Evolutionary conservation across 2,888 invertebrate genomes (phyloP).

Genomic region (Synanthedon andrenaeformis): DNA sequence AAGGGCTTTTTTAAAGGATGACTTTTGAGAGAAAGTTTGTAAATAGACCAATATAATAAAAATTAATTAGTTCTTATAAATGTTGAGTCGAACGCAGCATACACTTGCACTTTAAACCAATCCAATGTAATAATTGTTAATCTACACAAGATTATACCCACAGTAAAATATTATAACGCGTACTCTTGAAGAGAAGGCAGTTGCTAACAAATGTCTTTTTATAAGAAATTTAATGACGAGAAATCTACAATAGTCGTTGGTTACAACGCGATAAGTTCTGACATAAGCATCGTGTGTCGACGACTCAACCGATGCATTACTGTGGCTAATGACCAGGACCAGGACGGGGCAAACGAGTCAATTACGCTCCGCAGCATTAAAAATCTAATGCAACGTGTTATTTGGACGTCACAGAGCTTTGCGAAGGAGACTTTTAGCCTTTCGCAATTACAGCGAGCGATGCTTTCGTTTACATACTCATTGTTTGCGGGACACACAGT

Average conservation of each 20-base stretch:
- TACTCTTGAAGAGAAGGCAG: slow-evolving; percentile 9
- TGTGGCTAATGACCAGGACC: slow-evolving; percentile 11
- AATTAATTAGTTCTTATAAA: no score
- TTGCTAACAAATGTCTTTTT: slow-evolving; percentile 4
- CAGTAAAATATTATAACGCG: no score
- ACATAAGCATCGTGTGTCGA: slow-evolving; percentile 1
- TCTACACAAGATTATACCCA: no score
- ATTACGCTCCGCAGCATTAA: slow-evolving; percentile 4
- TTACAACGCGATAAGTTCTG: not conserved
- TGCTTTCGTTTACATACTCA: slow-evolving; percentile 25
- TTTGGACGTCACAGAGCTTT: slow-evolving; percentile 3
- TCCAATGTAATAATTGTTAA: no score
- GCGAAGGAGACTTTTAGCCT: not conserved
- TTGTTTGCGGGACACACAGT: no score
- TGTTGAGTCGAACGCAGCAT: no score
- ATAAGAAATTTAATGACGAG: not conserved
- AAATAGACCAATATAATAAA: no score
- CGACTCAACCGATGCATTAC: slow-evolving; percentile 5
- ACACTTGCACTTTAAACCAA: no score
- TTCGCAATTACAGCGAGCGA: slow-evolving; percentile 11
- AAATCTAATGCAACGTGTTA: slow-evolving; percentile 8
- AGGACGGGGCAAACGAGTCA: slow-evolving; percentile 12
- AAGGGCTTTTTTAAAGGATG: no score
- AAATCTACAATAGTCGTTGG: no score
- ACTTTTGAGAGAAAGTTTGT: no score